phyloP scores from a whole-genome alignment of 2,113 vertebrate genomes.

The Malurus melanocephalus region DNA sequence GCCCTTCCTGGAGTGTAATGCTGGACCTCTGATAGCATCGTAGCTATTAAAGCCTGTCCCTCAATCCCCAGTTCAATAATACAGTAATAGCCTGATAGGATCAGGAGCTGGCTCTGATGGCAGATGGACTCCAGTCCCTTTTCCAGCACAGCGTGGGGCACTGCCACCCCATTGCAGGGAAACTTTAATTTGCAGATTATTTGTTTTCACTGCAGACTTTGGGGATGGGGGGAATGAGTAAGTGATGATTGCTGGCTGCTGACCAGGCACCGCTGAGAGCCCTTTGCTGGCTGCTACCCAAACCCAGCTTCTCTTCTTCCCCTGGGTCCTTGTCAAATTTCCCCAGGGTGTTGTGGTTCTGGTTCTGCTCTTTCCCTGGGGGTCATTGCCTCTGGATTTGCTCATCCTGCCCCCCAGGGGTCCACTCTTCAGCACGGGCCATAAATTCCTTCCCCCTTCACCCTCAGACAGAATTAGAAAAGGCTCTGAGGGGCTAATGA shows the following conservation, averaged over 20 bases:
- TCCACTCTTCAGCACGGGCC: accelerated
- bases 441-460: neutral
- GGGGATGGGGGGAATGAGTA: neutral
- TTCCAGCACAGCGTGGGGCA: neutral
- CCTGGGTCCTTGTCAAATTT: neutral
- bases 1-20: neutral
- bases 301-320: neutral
- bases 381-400: neutral
- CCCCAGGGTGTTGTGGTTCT: accelerated
- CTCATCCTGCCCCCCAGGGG: accelerated
- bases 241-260: constrained; percentile 8
- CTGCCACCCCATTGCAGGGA: neutral
- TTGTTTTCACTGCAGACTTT: neutral
- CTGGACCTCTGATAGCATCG: neutral
- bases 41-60: constrained; percentile 26
- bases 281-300: neutral
- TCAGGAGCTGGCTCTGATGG: constrained; percentile 18
- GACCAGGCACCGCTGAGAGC: neutral
- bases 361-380: neutral
- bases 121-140: constrained; percentile 1
- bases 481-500: neutral
- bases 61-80: constrained; percentile 24
- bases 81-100: constrained; percentile 26
- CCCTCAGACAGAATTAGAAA: neutral
- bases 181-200: constrained; percentile 1